Conservation (phyloP, 2,888 invertebrate genomes). For the Apotomis turbidana region DNA sequence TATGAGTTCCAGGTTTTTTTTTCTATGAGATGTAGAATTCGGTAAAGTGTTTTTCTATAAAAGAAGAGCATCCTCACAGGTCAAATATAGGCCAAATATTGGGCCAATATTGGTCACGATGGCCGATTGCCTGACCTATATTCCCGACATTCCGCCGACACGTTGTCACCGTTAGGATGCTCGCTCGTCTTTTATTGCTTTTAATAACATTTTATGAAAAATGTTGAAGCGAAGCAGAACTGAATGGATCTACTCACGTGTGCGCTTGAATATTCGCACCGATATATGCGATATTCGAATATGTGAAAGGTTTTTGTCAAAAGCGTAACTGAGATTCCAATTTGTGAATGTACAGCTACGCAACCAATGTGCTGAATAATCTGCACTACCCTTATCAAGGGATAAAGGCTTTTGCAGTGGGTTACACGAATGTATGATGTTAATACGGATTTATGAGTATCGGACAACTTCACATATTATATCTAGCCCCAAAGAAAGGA, state of each 20-base stretch:
- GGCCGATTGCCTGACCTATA: constrained; percentile 11
- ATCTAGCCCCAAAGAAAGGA: no score
- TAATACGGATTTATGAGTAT: no score
- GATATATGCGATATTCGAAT: neutral
- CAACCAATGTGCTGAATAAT: no score
- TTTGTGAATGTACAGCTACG: neutral
- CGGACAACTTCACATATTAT: no score
- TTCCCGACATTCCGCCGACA: constrained; percentile 4
- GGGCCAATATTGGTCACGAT: neutral
- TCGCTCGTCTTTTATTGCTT: constrained; percentile 24
- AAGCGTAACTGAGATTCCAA: neutral
- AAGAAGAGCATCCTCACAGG: no score
- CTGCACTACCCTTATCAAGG: no score
- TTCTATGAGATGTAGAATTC: no score
- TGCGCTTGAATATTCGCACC: neutral
- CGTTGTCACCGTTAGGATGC: constrained; percentile 14
- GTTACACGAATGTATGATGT: no score
- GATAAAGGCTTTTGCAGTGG: no score
- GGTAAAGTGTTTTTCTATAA: no score
- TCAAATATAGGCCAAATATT: neutral
- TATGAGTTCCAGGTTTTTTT: no score
- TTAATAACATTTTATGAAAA: constrained; percentile 41
- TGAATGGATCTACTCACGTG: constrained; percentile 2
- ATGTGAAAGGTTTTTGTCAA: neutral
- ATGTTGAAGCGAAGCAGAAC: constrained; percentile 6